phyloP scores from a whole-genome alignment of 2,113 vertebrate species.

The Gambusia holbrooki region DNA sequence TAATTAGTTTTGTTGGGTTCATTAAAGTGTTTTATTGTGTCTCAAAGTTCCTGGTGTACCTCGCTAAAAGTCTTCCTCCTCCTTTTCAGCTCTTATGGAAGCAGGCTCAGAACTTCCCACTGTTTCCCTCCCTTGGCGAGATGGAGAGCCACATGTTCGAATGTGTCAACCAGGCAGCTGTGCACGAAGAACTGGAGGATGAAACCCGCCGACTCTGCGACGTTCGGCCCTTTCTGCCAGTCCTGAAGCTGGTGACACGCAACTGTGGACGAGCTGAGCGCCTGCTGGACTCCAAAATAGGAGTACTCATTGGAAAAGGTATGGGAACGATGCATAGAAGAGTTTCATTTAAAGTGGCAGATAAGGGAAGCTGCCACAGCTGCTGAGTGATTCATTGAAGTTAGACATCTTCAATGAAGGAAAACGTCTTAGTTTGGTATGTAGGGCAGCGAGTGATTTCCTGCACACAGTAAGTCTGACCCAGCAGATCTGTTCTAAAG shows the following conservation, averaged over 20 bases:
- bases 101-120: constrained; percentile 90
- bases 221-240: constrained; percentile 93
- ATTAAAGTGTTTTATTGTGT: neutral
- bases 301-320: constrained; percentile 98
- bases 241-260: constrained; percentile 91
- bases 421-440: constrained; percentile 37
- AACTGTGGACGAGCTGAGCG: constrained; percentile 94
- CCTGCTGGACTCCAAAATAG: constrained; percentile 94
- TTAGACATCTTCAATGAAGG: constrained; percentile 33
- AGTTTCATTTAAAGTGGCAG: neutral
- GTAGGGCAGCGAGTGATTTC: constrained; percentile 26
- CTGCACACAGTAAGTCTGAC: constrained; percentile 2
- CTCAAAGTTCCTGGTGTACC: neutral
- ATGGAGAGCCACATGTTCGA: constrained; percentile 98
- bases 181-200: constrained; percentile 96
- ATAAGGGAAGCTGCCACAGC: neutral
- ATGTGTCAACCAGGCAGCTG: constrained; percentile 95
- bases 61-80: neutral
- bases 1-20: neutral
- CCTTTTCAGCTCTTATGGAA: constrained; percentile 92
- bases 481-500: constrained; percentile 5
- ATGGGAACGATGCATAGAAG: constrained; percentile 32
- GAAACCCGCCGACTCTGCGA: constrained; percentile 94
- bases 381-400: neutral
- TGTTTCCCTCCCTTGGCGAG: constrained; percentile 91